These are phyloP conservation scores for Parasteatoda lunata DNA, from an alignment of 2,888 invertebrate species.

Conservation along the genomic window DNA sequence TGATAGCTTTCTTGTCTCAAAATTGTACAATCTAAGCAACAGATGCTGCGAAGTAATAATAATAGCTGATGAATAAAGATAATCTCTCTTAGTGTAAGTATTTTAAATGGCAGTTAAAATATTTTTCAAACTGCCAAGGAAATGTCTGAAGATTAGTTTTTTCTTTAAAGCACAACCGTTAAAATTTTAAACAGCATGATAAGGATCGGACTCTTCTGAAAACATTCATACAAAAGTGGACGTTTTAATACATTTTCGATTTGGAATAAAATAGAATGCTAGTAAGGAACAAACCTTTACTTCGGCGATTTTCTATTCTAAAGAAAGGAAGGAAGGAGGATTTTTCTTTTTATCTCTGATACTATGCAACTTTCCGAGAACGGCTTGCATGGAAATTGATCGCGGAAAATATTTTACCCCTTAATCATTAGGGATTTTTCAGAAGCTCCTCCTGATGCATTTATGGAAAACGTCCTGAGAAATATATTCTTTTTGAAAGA, in stretches of 20 bases:
- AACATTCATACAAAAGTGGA: not conserved
- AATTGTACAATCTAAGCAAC: too few relatives aligned
- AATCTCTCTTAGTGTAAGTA: too few relatives aligned
- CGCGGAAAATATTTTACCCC: slow-evolving; percentile 35
- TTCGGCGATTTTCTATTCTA: not conserved
- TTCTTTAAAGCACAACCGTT: too few relatives aligned
- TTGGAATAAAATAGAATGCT: slow-evolving; percentile 13
- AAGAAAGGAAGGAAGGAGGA: not conserved
- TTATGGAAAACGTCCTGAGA: slow-evolving; percentile 45
- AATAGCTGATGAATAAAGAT: too few relatives aligned
- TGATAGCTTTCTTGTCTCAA: too few relatives aligned
- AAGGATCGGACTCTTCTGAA: too few relatives aligned
- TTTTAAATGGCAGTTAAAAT: too few relatives aligned
- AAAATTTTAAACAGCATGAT: too few relatives aligned
- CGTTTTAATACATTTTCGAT: slow-evolving; percentile 35
- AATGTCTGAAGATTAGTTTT: too few relatives aligned
- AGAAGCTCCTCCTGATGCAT: slow-evolving; percentile 22
- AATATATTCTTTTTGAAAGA: slow-evolving; percentile 29
- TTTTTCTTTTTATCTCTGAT: slow-evolving; percentile 29
- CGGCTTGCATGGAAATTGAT: slow-evolving; percentile 27
- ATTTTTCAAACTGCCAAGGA: too few relatives aligned
- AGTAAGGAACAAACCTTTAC: not conserved
- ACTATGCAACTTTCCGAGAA: slow-evolving; percentile 18
- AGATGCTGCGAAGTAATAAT: too few relatives aligned
- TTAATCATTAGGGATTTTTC: slow-evolving; percentile 48